Evolutionary conservation across 1,140 invertebrate species (phyloP).

Genomic region (Sycobia sp.): DNA sequence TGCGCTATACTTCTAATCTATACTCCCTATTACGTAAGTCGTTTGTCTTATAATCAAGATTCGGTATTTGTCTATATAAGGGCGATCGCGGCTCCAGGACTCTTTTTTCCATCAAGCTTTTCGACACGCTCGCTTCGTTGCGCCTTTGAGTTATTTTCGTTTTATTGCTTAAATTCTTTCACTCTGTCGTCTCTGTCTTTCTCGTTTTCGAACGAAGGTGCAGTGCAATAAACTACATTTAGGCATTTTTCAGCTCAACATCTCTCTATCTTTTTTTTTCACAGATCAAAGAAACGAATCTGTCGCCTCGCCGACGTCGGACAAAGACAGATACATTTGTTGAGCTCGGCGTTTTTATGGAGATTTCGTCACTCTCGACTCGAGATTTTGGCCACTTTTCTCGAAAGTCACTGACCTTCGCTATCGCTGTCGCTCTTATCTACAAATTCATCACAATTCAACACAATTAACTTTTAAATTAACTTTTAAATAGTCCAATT

Average conservation of each 20-base stretch:
- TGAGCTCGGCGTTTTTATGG: constrained; percentile 30
- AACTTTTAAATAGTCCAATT: constrained; percentile 30
- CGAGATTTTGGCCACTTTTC: constrained; percentile 34
- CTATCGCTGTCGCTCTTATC: constrained; percentile 92
- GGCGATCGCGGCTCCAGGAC: constrained; percentile 49
- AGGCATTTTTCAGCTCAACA: no score
- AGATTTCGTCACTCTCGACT: constrained; percentile 37
- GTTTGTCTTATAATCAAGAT: no score
- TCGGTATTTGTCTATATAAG: not conserved
- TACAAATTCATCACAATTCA: constrained; percentile 49
- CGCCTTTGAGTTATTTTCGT: not conserved
- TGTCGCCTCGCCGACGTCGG: constrained; percentile 23
- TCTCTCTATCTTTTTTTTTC: not conserved
- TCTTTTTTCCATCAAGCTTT: constrained; percentile 26
- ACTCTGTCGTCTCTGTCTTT: constrained; percentile 1
- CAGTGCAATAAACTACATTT: constrained; percentile 16
- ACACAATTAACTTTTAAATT: constrained; percentile 34
- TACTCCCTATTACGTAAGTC: not conserved
- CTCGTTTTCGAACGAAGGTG: constrained; percentile 17
- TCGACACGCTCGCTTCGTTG: constrained; percentile 9
- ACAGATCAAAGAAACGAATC: constrained; percentile 27
- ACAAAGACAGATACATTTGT: constrained; percentile 25
- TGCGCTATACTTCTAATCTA: not conserved
- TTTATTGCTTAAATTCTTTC: not conserved
- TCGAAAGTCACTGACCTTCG: constrained; percentile 75